phyloP scores from a whole-genome alignment of 2,113 vertebrate species.

The Clarias batrachus region DNA sequence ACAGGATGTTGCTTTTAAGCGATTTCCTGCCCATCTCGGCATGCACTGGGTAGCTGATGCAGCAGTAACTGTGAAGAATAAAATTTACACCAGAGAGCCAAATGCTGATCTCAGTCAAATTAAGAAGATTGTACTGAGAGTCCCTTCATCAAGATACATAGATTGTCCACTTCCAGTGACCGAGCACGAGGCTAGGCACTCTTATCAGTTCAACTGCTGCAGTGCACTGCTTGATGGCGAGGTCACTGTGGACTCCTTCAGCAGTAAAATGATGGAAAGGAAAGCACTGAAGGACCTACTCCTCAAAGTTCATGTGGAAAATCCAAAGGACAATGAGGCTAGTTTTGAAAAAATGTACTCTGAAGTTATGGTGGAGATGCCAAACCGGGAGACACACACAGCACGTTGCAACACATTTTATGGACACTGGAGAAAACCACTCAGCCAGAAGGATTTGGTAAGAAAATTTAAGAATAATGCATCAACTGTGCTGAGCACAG shows the following conservation, averaged over 20 bases:
- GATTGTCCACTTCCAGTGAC: constrained; percentile 79
- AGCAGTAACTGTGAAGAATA: constrained; percentile 69
- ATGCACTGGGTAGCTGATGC: constrained; percentile 93
- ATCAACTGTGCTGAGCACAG: constrained; percentile 60
- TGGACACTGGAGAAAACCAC: constrained; percentile 90
- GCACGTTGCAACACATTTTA: constrained; percentile 82
- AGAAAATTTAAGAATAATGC: constrained; percentile 82
- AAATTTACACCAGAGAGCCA: constrained; percentile 58
- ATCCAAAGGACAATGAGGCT: constrained; percentile 79
- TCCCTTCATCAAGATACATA: constrained; percentile 83
- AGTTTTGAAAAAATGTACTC: constrained; percentile 88
- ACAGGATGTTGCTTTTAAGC: constrained; percentile 88
- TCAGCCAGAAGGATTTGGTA: constrained; percentile 78
- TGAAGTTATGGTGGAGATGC: constrained; percentile 67
- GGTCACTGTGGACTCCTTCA: constrained; percentile 75
- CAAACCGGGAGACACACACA: constrained; percentile 44
- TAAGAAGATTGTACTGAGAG: constrained; percentile 71
- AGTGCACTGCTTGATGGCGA: constrained; percentile 77
- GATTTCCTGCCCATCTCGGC: constrained; percentile 86
- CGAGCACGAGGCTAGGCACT: constrained; percentile 89
- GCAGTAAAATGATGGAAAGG: constrained; percentile 62
- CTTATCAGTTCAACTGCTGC: constrained; percentile 88
- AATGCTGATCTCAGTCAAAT: constrained; percentile 68
- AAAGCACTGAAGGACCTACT: constrained; percentile 74
- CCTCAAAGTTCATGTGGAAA: constrained; percentile 74